Conservation (phyloP, 2,888 invertebrate genomes). For the Beris chalybata region DNA sequence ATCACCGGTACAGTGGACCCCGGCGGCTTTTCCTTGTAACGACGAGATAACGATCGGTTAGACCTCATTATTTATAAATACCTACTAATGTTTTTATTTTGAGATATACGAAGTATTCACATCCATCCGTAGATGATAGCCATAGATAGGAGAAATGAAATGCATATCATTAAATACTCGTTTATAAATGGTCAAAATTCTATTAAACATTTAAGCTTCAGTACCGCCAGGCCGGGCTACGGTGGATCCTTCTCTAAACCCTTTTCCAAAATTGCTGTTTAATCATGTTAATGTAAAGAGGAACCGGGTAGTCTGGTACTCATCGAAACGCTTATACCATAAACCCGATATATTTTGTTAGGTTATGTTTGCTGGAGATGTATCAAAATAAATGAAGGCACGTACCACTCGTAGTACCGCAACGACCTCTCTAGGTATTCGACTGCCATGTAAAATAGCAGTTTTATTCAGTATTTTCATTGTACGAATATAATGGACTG, state of each 20-base stretch:
- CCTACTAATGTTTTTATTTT: not conserved
- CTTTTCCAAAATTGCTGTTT: conserved; percentile 32
- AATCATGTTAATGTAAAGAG: conserved; percentile 30
- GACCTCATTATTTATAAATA: conserved; percentile 17
- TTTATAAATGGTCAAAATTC: conserved; percentile 31
- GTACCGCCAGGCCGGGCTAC: not conserved
- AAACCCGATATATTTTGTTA: conserved; percentile 12
- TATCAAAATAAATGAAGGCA: conserved; percentile 29
- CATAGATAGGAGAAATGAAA: conserved; percentile 10
- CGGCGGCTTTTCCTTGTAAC: not conserved
- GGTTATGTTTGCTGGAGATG: conserved; percentile 7
- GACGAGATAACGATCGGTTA: conserved; percentile 15
- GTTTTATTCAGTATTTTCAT: conserved; percentile 23
- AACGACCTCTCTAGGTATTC: conserved; percentile 12
- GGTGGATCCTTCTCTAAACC: conserved; percentile 16
- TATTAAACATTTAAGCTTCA: conserved; percentile 17
- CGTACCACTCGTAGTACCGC: conserved; percentile 6
- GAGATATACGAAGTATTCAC: not conserved
- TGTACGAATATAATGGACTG: conserved; percentile 18
- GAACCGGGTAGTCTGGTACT: conserved; percentile 24
- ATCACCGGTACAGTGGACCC: not conserved
- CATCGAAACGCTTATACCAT: conserved; percentile 23
- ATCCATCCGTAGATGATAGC: not conserved
- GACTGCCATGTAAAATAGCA: conserved; percentile 7
- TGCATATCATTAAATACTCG: conserved; percentile 30